Conservation (phyloP, 2,888 invertebrate genomes). For the Drosophila affinis region DNA sequence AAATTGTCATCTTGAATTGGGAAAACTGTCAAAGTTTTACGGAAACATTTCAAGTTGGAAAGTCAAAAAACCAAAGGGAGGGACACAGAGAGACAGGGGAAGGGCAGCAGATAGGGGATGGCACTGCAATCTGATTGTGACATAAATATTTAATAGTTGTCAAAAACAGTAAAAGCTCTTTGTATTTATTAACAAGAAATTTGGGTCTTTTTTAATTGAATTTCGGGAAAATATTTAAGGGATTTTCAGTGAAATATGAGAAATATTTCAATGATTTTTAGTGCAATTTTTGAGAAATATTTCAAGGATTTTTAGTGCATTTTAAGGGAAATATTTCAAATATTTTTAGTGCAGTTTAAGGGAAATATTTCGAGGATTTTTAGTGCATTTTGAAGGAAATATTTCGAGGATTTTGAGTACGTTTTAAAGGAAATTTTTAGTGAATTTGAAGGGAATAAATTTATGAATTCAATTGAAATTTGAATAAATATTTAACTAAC, state of each 20-base stretch:
- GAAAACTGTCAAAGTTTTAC: slow-evolving; percentile 59
- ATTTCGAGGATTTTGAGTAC: no score
- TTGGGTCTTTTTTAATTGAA: background rate
- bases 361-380: no score
- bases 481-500: no score
- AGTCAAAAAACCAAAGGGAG: background rate
- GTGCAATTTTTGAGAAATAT: background rate
- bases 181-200: background rate
- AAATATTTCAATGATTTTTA: background rate
- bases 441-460: no score
- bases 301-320: no score
- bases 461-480: no score
- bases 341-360: no score
- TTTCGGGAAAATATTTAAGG: background rate
- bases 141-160: slow-evolving; percentile 6
- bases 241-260: background rate
- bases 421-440: no score
- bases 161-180: background rate
- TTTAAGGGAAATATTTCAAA: no score
- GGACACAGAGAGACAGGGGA: background rate
- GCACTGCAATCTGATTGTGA: background rate
- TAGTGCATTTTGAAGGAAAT: no score
- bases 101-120: background rate
- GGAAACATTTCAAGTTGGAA: slow-evolving; percentile 23
- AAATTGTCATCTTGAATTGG: slow-evolving; percentile 79